These are phyloP conservation scores for Verasper variegatus DNA, from an alignment of 2,113 vertebrate species.

Conservation along the genomic window DNA sequence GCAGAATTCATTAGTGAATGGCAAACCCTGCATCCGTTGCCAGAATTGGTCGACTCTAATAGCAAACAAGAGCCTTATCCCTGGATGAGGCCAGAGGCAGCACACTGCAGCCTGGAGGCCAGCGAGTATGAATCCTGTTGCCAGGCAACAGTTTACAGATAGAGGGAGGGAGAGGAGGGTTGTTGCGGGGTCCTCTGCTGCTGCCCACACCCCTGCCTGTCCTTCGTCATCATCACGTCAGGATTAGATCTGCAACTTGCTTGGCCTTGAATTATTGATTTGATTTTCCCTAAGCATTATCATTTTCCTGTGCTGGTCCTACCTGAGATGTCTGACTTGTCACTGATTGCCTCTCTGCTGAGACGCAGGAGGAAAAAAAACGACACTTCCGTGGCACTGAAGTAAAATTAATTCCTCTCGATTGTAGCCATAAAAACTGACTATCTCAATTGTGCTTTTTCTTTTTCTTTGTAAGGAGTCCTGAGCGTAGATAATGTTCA, in stretches of 20 bases:
- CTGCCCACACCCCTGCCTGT: slow-evolving; percentile 67
- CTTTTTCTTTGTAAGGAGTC: neutral
- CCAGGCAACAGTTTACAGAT: slow-evolving; percentile 82
- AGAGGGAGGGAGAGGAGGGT: slow-evolving; percentile 41
- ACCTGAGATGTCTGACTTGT: slow-evolving; percentile 19
- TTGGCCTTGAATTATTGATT: slow-evolving; percentile 71
- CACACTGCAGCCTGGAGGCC: slow-evolving; percentile 77
- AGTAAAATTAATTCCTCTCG: neutral
- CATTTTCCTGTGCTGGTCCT: slow-evolving; percentile 25
- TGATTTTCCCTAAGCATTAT: slow-evolving; percentile 43
- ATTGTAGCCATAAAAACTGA: slow-evolving; percentile 4
- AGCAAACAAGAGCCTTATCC: slow-evolving; percentile 61
- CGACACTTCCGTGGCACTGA: neutral
- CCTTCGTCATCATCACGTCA: slow-evolving; percentile 69
- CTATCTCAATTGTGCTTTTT: neutral
- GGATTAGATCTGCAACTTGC: slow-evolving; percentile 58
- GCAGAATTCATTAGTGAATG: slow-evolving; percentile 55
- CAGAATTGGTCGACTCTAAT: slow-evolving; percentile 63
- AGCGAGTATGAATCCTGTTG: slow-evolving; percentile 78
- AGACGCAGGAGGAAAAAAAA: neutral
- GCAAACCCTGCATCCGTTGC: slow-evolving; percentile 36
- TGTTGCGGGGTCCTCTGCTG: slow-evolving; percentile 63
- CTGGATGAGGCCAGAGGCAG: slow-evolving; percentile 77
- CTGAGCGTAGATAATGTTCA: slow-evolving; percentile 3
- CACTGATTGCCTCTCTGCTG: slow-evolving; percentile 2